Conservation (phyloP, 2,888 invertebrate genomes). For the Agrilus cyanescens region DNA sequence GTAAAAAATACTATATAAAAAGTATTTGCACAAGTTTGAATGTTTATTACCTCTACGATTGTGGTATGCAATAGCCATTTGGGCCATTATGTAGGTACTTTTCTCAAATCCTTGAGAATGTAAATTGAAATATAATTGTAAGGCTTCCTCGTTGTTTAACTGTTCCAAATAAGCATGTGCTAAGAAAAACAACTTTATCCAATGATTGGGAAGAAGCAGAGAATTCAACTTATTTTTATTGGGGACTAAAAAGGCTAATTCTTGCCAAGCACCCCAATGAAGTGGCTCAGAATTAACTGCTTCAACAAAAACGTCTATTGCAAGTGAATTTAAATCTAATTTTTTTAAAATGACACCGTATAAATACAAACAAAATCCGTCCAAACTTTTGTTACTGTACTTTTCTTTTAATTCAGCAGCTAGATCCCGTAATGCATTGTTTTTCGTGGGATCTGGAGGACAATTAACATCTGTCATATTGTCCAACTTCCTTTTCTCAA, state of each 20-base stretch:
- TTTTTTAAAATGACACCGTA: slow-evolving; percentile 87
- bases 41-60: slow-evolving; percentile 72
- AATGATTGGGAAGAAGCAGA: slow-evolving; percentile 67
- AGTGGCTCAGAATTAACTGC: slow-evolving; percentile 69
- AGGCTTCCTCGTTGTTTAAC: slow-evolving; percentile 79
- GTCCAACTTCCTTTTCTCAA: slow-evolving; percentile 82
- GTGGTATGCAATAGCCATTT: slow-evolving; percentile 86
- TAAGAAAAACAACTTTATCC: slow-evolving; percentile 89
- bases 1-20: neutral
- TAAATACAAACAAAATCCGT: slow-evolving; percentile 79
- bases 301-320: slow-evolving; percentile 66
- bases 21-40: neutral
- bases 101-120: slow-evolving; percentile 71
- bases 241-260: slow-evolving; percentile 69
- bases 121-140: slow-evolving; percentile 69
- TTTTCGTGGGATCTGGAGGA: slow-evolving; percentile 45
- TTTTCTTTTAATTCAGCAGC: slow-evolving; percentile 46
- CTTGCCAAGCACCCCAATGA: slow-evolving; percentile 93
- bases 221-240: slow-evolving; percentile 57
- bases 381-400: slow-evolving; percentile 51
- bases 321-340: slow-evolving; percentile 66
- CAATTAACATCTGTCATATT: slow-evolving; percentile 52
- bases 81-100: slow-evolving; percentile 81
- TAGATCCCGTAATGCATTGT: slow-evolving; percentile 43
- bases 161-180: slow-evolving; percentile 84